phyloP scores from a whole-genome alignment of 2,888 invertebrate genomes.

The Agriopis aurantiaria region DNA sequence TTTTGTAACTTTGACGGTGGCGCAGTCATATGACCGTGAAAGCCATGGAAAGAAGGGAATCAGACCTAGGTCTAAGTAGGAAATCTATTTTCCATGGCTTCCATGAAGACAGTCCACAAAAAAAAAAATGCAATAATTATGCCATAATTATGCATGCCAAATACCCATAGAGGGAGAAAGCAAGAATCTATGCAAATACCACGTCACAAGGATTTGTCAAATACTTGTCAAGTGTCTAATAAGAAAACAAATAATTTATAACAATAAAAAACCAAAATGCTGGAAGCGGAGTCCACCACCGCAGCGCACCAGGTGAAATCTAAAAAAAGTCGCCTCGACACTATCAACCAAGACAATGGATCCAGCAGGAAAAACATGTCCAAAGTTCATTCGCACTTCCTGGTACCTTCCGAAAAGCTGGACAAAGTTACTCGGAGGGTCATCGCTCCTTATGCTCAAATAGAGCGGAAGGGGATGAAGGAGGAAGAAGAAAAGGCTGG shows the following conservation, averaged over 20 bases:
- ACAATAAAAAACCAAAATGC: slow-evolving; percentile 51
- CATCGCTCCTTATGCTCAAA: slow-evolving; percentile 86
- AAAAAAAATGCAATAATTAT: background rate
- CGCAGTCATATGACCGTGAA: too few relatives aligned
- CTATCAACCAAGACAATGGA: slow-evolving; percentile 50
- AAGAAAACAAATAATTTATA: background rate
- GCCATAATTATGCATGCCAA: background rate
- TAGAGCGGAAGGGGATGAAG: slow-evolving; percentile 74
- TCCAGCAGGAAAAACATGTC: slow-evolving; percentile 42
- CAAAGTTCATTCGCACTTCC: slow-evolving; percentile 74
- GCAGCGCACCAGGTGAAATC: slow-evolving; percentile 55
- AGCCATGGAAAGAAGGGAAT: too few relatives aligned
- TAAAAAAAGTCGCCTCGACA: slow-evolving; percentile 61
- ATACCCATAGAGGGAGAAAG: too few relatives aligned
- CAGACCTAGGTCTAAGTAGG: too few relatives aligned
- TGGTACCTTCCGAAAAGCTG: slow-evolving; percentile 76
- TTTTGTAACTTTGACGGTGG: too few relatives aligned
- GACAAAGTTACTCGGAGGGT: slow-evolving; percentile 86
- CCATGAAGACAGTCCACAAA: background rate
- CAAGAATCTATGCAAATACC: too few relatives aligned
- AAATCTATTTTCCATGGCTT: too few relatives aligned
- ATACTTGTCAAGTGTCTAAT: background rate
- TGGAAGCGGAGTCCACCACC: background rate
- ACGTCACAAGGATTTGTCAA: background rate
- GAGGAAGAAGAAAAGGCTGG: slow-evolving; percentile 68